Conservation (phyloP, 2,888 invertebrate species). For the Drosophila paranaensis region DNA sequence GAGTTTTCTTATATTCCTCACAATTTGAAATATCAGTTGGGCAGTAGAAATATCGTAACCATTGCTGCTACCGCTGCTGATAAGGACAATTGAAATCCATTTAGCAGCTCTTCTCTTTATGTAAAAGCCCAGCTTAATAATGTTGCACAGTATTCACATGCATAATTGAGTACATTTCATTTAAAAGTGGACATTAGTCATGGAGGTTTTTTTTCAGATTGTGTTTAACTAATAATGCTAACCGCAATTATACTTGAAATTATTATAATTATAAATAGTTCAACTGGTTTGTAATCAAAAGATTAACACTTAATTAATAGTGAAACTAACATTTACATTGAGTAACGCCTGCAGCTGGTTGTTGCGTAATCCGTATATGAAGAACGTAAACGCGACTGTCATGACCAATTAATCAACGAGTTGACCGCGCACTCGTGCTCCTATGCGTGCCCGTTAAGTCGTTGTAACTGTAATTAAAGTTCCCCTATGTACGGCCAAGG, state of each 20-base stretch:
- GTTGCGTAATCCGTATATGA: conserved; percentile 52
- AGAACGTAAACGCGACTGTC: conserved; percentile 42
- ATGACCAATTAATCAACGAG: conserved; percentile 67
- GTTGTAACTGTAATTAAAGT: conserved; percentile 68
- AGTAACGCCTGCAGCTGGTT: conserved; percentile 41
- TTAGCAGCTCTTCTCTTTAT: neutral
- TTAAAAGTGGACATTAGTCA: conserved; percentile 1
- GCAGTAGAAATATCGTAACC: neutral
- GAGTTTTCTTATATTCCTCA: neutral
- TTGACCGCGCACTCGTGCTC: conserved; percentile 34
- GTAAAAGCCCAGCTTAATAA: neutral
- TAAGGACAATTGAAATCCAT: conserved; percentile 25
- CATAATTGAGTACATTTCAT: neutral
- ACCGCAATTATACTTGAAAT: neutral
- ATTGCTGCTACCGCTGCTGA: conserved; percentile 9
- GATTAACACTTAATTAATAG: conserved; percentile 4
- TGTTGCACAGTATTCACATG: neutral
- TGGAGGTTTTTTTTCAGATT: conserved; percentile 3
- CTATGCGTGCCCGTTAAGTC: conserved; percentile 35
- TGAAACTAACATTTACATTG: conserved; percentile 9
- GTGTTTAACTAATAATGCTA: neutral
- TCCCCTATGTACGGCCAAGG: conserved; percentile 36
- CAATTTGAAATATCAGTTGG: neutral
- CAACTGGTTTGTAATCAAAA: neutral
- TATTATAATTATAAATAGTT: neutral